Percentiles rank a stretch among this genome's conserved stretches.
Conservation (phyloP, 2,797 vertebrate species). For the Channa striata region DNA sequence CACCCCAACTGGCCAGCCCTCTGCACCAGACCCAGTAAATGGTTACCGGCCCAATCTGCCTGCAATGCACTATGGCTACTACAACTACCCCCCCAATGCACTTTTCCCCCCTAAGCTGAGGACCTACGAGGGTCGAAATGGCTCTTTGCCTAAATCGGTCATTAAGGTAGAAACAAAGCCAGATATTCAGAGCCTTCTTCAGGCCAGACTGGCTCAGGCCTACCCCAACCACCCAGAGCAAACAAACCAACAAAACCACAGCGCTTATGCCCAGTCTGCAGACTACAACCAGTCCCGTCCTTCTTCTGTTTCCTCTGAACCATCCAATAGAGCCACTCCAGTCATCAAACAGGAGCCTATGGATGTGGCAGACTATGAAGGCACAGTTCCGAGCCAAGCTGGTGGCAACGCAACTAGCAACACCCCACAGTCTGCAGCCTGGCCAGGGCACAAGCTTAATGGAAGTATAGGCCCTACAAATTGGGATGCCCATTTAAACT, state of each 20-base stretch:
- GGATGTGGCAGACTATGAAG: conserved; percentile 83
- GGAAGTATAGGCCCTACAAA: conserved; percentile 79
- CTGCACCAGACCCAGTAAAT: conserved; percentile 86
- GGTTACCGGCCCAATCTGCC: conserved; percentile 93
- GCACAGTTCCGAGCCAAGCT: conserved; percentile 56
- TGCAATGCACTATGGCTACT: conserved; percentile 90
- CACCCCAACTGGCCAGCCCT: conserved; percentile 84
- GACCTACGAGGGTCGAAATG: conserved; percentile 85
- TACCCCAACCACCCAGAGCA: conserved; percentile 68
- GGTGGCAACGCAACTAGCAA: conserved; percentile 70
- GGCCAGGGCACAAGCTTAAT: conserved; percentile 88
- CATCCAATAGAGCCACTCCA: conserved; percentile 76
- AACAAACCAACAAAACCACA: conserved; percentile 63
- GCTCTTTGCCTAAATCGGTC: conserved; percentile 79
- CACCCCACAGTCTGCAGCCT: conserved; percentile 74
- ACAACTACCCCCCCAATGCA: conserved; percentile 90
- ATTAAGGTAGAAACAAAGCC: conserved; percentile 88
- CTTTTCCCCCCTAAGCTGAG: conserved; percentile 92
- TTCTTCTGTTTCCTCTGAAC: conserved; percentile 76
- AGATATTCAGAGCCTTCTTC: conserved; percentile 87
- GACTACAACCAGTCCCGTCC: conserved; percentile 74
- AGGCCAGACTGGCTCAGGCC: conserved; percentile 86
- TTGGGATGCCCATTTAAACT: conserved; percentile 84
- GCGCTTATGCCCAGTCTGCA: conserved; percentile 60
- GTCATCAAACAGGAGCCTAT: conserved; percentile 94